Evolutionary conservation across 2,113 vertebrate genomes (phyloP), one percentile per base, ranked within the genome.

Genomic region (Gymnobelideus leadbeateri): DNA sequence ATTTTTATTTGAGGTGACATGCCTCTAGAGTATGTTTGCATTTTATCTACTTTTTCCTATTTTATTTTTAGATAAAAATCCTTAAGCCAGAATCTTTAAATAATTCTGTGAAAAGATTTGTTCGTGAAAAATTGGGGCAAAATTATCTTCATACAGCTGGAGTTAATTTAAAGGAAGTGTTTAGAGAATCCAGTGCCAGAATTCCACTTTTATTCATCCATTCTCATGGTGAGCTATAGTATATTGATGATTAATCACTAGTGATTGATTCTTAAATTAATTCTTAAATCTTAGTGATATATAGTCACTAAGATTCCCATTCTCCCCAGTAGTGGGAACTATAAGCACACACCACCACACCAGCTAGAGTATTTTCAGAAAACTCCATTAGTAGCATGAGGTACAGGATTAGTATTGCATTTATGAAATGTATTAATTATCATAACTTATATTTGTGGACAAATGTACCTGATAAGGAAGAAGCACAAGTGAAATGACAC

Each of bases 41-140:
- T 26, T 92, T 93, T 57, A 31, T 37, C 28, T 37, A 28, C 43
- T 57, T 89, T 23, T 84, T 24, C 11, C 50, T 8, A 55, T 89
- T 96, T 96, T 94, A 89, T 89, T 94, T 94, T 89, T 89, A 98
- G 98, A 98, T 99, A 95, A 98, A 98, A 97, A 93, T 98, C 84
- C 97, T 98, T 46, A 97, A 93, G 43, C 97, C 98, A 43, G 98
- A 98, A 94, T 47, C 89, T 92, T 97, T 98, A 90, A 97, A 57
- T 49, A 95, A 55, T 91, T 95, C 98, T 25, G 95, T 98, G 54
- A 97, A 55, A 91, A 94, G 10, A 1, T 98, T 99, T 94, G 49
- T 98, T 23, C 50, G 53, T 90, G 98, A 98, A 93, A 98, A 98
- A 84, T 95, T 98, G 51, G 98, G 98, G 50, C 47, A 55, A 0